Base-by-base conservation (phyloP, 2,797 vertebrate genomes). In the Cossypha niveicapilla region DNA sequence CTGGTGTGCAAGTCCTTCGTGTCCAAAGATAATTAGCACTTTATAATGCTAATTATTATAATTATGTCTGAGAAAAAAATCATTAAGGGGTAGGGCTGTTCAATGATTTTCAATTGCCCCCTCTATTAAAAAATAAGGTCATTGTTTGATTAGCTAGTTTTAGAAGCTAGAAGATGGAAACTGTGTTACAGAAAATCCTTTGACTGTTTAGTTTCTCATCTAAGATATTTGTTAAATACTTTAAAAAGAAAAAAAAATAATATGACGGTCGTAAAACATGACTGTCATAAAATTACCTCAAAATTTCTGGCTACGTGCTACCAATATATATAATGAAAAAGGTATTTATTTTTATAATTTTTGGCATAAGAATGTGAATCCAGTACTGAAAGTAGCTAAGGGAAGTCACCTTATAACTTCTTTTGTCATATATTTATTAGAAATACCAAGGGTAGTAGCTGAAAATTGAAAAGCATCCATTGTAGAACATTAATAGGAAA, bases 11-110 rank as follows among this genome's bases (percentile, higher is more conserved):
- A 97, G 96, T 98, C 98, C 97, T 98, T 96, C 1, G 96, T 97
- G 97, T 98, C 97, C 97, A 98, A 98, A 98, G 97, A 98, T 98
- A 98, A 98, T 98, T 98, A 98, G 97, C 96, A 98, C 97, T 98
- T 98, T 98, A 97, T 98, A 98, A 98, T 98, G 97, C 96, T 98
- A 98, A 98, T 98, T 98, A 98, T 98, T 98, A 97, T 98, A 98
- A 98, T 98, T 98, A 98, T 98, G 97, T 97, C 97, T 98, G 97
- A 97, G 97, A 98, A 98, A 98, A 98, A 98, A 98, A 98, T 98
- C 98, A 98, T 98, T 98, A 98, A 96, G 97, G 97, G 97, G 97
- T 98, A 98, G 92, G 97, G 96, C 96, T 97, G 96, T 97, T 98
- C 97, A 96, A 96, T 96, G 97, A 98, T 98, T 98, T 98, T 98